Evolutionary conservation across 2,797 vertebrate species (phyloP).

Genomic region (Scyliorhinus canicula): DNA sequence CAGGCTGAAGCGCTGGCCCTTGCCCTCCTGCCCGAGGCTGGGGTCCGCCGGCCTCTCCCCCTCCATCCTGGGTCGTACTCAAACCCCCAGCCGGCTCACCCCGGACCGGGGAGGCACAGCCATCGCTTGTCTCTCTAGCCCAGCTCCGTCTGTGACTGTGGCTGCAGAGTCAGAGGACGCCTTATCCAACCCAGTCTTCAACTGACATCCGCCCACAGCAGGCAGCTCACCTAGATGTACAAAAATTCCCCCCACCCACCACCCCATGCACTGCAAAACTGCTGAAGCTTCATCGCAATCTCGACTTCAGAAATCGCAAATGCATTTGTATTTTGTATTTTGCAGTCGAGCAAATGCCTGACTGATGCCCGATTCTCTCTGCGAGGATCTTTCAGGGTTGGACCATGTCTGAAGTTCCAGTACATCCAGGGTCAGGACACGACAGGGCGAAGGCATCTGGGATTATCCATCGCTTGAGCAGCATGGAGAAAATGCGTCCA

Average conservation of each 20-base stretch:
- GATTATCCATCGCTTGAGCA: neutral
- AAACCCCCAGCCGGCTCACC: neutral
- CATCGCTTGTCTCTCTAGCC: neutral
- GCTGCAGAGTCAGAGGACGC: neutral
- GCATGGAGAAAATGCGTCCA: neutral
- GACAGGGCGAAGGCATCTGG: neutral
- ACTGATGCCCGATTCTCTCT: neutral
- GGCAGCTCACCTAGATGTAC: conserved; percentile 3
- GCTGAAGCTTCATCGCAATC: neutral
- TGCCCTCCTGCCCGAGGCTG: neutral
- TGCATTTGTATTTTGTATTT: neutral
- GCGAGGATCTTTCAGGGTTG: neutral
- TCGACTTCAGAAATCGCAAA: neutral
- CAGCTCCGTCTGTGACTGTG: neutral
- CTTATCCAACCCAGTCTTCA: neutral
- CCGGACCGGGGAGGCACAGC: neutral
- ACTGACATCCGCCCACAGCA: conserved; percentile 21
- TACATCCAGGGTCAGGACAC: neutral
- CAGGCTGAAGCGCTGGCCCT: conserved; percentile 59
- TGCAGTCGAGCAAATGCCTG: neutral
- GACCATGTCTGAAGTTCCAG: neutral
- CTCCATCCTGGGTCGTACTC: neutral
- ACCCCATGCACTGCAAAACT: neutral
- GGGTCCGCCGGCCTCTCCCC: neutral
- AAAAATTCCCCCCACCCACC: too few relatives aligned